Conservation (phyloP, 2,888 invertebrate genomes). For the Rhaphigaster nebulosa region DNA sequence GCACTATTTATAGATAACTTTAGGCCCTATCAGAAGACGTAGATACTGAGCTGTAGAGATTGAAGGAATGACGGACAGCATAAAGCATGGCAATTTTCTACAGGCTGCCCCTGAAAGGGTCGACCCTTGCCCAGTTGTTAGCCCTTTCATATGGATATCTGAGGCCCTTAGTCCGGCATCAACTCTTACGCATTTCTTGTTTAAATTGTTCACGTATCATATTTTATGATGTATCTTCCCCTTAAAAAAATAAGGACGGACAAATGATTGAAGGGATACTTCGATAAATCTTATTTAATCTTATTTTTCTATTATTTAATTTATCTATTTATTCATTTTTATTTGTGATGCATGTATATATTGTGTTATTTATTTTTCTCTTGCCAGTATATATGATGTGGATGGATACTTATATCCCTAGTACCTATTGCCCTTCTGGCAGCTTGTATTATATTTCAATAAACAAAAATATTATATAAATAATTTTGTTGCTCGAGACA, state of each 20-base stretch:
- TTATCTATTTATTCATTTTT: too few species aligned
- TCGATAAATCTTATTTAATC: not conserved
- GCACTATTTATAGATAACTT: not conserved
- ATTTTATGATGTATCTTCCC: not conserved
- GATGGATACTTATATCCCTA: too few species aligned
- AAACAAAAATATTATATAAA: too few species aligned
- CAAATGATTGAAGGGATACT: not conserved
- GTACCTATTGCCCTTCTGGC: too few species aligned
- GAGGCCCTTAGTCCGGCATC: not conserved
- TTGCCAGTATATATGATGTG: too few species aligned
- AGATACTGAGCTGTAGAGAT: not conserved
- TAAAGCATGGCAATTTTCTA: constrained; percentile 49
- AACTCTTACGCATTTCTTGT: not conserved
- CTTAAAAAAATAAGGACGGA: not conserved
- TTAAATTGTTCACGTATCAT: constrained; percentile 19
- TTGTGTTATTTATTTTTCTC: too few species aligned
- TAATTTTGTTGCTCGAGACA: too few species aligned
- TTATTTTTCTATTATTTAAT: too few species aligned
- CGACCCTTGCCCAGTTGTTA: constrained; percentile 45
- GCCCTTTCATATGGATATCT: constrained; percentile 49
- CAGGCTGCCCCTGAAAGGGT: constrained; percentile 32
- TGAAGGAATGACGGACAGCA: constrained; percentile 49
- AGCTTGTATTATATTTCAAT: too few species aligned
- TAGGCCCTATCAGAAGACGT: not conserved
- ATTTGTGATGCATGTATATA: too few species aligned